Conservation (phyloP, 2,797 vertebrate species). For the Dallia pectoralis region DNA sequence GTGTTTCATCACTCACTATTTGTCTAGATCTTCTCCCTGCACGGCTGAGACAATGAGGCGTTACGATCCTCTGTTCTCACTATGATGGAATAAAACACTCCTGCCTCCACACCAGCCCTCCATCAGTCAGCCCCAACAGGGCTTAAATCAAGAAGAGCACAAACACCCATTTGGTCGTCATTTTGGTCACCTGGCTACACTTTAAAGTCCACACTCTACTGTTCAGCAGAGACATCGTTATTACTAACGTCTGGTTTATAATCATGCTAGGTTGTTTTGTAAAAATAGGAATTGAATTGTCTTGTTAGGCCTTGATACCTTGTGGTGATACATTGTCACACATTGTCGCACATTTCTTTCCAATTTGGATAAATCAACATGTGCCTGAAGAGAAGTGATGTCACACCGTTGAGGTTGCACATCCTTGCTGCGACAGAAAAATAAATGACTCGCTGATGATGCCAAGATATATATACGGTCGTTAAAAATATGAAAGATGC, state of each 20-base stretch:
- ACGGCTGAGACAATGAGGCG: slow-evolving; percentile 42
- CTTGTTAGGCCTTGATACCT: slow-evolving; percentile 61
- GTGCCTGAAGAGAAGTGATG: slow-evolving; percentile 61
- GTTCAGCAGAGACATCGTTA: slow-evolving; percentile 14
- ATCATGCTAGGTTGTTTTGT: slow-evolving; percentile 65
- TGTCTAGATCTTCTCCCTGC: slow-evolving; percentile 22
- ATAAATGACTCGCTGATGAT: slow-evolving; percentile 60
- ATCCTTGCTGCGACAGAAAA: slow-evolving; percentile 53
- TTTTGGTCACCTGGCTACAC: slow-evolving; percentile 13
- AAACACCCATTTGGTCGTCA: neutral
- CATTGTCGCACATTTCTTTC: slow-evolving; percentile 59
- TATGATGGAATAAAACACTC: slow-evolving; percentile 41
- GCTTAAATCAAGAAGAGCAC: slow-evolving; percentile 3
- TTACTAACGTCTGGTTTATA: slow-evolving; percentile 45
- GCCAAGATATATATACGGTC: slow-evolving; percentile 60
- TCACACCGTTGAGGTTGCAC: slow-evolving; percentile 63
- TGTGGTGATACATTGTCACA: slow-evolving; percentile 58
- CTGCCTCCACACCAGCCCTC: slow-evolving; percentile 13
- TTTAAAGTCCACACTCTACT: neutral
- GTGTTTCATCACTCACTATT: slow-evolving; percentile 44
- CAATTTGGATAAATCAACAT: slow-evolving; percentile 67
- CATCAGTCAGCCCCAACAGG: neutral
- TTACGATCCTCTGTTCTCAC: slow-evolving; percentile 43
- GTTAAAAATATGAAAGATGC: slow-evolving; percentile 65
- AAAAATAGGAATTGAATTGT: slow-evolving; percentile 63